A percentile compares a stretch with the other conserved stretches of the same genome.
phyloP scores from a whole-genome alignment of 2,113 vertebrate genomes.

The Empidonax alnorum region DNA sequence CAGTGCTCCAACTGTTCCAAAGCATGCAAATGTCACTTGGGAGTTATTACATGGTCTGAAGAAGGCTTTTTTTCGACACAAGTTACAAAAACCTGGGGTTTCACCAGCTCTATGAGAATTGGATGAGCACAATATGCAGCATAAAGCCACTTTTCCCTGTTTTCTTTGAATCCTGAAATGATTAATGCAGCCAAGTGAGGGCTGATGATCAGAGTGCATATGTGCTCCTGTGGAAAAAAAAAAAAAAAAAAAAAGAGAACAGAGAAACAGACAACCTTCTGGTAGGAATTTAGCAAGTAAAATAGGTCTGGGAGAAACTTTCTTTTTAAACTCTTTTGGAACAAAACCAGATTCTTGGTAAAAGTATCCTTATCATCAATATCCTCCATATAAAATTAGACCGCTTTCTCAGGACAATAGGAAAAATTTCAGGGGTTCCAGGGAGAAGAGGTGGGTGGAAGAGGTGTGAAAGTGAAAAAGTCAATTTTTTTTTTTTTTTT shows the following conservation, averaged over 20 bases:
- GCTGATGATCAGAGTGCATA: neutral
- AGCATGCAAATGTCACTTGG: neutral
- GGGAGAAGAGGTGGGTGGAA: fast-evolving
- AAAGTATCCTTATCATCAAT: neutral
- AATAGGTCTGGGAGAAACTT: neutral
- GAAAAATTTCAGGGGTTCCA: fast-evolving
- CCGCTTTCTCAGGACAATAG: neutral
- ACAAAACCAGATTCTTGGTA: neutral
- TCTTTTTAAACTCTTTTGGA: neutral
- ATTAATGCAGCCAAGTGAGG: neutral
- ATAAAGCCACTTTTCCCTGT: neutral
- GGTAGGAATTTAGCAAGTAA: neutral
- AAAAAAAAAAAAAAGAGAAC: neutral
- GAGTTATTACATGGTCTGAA: neutral
- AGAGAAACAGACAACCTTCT: neutral
- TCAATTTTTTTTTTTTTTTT: neutral
- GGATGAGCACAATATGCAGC: neutral
- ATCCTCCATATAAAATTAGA: neutral
- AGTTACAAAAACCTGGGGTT: neutral
- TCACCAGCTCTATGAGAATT: neutral
- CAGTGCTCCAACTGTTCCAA: neutral
- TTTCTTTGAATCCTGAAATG: neutral
- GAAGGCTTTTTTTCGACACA: neutral
- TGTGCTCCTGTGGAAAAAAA: neutral
- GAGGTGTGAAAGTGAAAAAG: neutral